A percentile compares a stretch with the other conserved stretches of the same genome.
Evolutionary conservation across 2,113 vertebrate genomes (phyloP).

Genomic region (Ammospiza nelsoni): DNA sequence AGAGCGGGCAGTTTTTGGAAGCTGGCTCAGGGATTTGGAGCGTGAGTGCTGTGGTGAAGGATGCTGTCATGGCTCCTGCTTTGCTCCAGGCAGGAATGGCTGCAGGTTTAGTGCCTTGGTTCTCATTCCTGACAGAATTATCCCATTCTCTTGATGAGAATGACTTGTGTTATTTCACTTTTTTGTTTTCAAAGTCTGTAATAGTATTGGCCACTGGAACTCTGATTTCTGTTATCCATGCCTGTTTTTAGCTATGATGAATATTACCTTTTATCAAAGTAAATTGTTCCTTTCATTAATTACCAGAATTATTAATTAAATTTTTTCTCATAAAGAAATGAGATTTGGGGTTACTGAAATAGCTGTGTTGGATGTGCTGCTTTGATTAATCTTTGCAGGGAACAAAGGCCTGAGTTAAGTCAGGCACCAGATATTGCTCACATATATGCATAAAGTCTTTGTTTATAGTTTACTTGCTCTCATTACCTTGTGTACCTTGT

Average conservation of each 20-base stretch:
- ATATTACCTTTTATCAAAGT: background rate
- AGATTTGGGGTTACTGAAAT: background rate
- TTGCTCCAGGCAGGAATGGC: background rate
- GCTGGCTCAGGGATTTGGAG: background rate
- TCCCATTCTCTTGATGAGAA: background rate
- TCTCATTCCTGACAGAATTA: background rate
- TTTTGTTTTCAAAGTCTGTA: background rate
- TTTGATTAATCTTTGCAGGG: background rate
- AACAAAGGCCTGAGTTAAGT: background rate
- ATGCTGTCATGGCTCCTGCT: background rate
- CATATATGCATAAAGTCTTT: background rate
- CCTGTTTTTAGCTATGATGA: background rate
- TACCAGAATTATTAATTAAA: background rate
- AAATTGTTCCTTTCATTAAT: background rate
- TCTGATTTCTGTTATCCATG: background rate
- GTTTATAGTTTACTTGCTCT: constrained; percentile 39
- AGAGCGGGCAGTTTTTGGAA: background rate
- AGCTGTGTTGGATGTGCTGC: background rate
- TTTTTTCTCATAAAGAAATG: background rate
- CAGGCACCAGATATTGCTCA: background rate
- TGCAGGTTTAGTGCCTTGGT: background rate
- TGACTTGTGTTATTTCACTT: background rate
- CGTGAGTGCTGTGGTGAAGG: background rate
- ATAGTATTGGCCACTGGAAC: background rate
- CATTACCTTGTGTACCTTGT: constrained; percentile 33